A percentile compares a stretch with the other conserved stretches of the same genome.
phyloP scores from a whole-genome alignment of 2,113 vertebrate genomes.

The Ailurus styani region DNA sequence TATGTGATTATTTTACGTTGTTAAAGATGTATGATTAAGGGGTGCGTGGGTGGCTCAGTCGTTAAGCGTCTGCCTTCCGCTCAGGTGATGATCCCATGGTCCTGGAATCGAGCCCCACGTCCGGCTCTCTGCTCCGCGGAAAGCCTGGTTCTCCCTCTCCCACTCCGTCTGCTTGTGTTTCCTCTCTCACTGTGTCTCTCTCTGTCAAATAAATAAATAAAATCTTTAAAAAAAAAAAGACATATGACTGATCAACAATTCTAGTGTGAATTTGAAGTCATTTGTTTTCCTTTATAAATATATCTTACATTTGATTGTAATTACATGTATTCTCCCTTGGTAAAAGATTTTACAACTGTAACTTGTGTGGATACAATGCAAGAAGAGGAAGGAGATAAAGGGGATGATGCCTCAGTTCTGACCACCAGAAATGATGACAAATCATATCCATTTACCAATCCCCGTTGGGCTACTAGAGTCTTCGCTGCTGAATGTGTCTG shows the following conservation, averaged over 20 bases:
- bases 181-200: too few relatives aligned
- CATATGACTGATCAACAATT: neutral
- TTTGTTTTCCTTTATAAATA: neutral
- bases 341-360: slow-evolving; percentile 80
- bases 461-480: slow-evolving; percentile 92
- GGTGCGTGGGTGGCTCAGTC: too few relatives aligned
- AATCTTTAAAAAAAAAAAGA: too few relatives aligned
- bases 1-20: neutral
- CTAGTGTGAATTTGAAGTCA: slow-evolving; percentile 20
- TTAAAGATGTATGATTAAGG: neutral
- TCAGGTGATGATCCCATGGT: too few relatives aligned
- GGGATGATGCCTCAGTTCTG: slow-evolving; percentile 87
- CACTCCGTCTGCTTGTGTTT: too few relatives aligned
- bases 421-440: slow-evolving; percentile 80
- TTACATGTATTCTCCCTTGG: neutral
- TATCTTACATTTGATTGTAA: slow-evolving; percentile 8
- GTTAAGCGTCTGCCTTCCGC: too few relatives aligned
- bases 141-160: too few relatives aligned
- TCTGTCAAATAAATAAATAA: too few relatives aligned
- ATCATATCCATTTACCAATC: slow-evolving; percentile 86
- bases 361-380: slow-evolving; percentile 84
- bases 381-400: slow-evolving; percentile 86
- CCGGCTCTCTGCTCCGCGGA: too few relatives aligned
- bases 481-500: slow-evolving; percentile 93
- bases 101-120: too few relatives aligned